Conservation (phyloP, 2,888 invertebrate genomes). For the Seladonia tumulorum region DNA sequence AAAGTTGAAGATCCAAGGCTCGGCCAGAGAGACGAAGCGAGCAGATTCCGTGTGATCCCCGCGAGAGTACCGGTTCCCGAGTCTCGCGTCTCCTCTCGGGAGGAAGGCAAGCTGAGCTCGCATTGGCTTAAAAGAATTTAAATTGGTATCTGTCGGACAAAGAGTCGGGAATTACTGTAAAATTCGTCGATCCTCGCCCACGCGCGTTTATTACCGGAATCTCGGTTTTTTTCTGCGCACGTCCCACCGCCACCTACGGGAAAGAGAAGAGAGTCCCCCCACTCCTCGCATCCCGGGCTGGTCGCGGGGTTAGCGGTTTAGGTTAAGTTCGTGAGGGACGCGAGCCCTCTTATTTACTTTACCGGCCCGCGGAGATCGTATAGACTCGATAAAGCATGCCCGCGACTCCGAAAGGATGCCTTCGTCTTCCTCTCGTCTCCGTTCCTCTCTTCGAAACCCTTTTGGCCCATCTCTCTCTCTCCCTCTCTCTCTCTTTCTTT, state of each 20-base stretch:
- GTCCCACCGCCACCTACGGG: constrained; percentile 24
- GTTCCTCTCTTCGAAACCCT: neutral
- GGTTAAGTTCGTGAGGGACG: constrained; percentile 76
- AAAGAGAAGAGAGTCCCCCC: neutral
- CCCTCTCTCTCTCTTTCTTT: neutral
- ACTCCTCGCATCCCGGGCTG: neutral
- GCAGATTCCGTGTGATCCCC: constrained; percentile 16
- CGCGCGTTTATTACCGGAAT: constrained; percentile 77
- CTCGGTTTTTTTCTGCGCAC: constrained; percentile 45
- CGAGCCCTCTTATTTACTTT: constrained; percentile 79
- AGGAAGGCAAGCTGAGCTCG: neutral
- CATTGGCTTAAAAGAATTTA: constrained; percentile 76
- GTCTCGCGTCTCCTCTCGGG: neutral
- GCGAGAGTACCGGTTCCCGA: constrained; percentile 26
- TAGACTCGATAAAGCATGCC: constrained; percentile 71
- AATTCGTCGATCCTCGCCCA: constrained; percentile 79
- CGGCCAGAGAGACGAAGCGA: neutral
- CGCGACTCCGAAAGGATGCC: constrained; percentile 66
- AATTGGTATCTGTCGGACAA: constrained; percentile 76
- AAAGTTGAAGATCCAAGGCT: neutral
- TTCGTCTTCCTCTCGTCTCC: constrained; percentile 21
- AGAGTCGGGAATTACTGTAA: constrained; percentile 77
- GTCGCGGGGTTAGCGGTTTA: constrained; percentile 74
- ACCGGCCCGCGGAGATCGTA: constrained; percentile 74
- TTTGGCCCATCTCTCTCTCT: neutral